Percentiles rank a stretch among this genome's conserved stretches.
These are phyloP conservation scores for Tetheella fluctuosa DNA, from an alignment of 2,888 invertebrate species.

Conservation along the genomic window DNA sequence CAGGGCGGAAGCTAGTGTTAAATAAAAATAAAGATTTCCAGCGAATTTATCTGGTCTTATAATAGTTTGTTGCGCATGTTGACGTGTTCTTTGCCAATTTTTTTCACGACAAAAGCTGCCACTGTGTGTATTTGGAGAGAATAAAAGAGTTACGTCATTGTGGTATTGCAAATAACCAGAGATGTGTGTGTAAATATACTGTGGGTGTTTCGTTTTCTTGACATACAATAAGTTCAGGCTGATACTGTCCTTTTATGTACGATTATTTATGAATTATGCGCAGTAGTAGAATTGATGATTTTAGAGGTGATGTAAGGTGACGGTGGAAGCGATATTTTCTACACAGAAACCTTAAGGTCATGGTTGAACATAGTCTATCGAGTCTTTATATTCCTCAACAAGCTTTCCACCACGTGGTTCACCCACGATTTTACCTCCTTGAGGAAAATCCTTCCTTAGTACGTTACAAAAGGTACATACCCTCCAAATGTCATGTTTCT, in stretches of 20 bases:
- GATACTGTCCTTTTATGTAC: neutral
- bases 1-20: no score
- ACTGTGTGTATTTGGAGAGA: constrained; percentile 1
- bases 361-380: no score
- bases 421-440: no score
- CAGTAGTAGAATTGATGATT: neutral
- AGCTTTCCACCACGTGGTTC: no score
- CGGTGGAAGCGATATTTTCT: no score
- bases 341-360: no score
- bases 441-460: no score
- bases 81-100: constrained; percentile 3
- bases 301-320: neutral
- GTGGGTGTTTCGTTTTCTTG: neutral
- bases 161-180: neutral
- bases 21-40: no score
- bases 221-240: neutral
- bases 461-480: no score
- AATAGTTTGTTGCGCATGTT: constrained; percentile 4
- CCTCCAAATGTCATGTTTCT: no score
- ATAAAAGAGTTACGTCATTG: constrained; percentile 3
- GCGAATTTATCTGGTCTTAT: neutral
- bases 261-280: neutral
- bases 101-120: neutral
- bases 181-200: neutral
- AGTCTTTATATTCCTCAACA: no score